phyloP scores from a whole-genome alignment of 2,888 invertebrate species.

The Drosophila fulvimacula region DNA sequence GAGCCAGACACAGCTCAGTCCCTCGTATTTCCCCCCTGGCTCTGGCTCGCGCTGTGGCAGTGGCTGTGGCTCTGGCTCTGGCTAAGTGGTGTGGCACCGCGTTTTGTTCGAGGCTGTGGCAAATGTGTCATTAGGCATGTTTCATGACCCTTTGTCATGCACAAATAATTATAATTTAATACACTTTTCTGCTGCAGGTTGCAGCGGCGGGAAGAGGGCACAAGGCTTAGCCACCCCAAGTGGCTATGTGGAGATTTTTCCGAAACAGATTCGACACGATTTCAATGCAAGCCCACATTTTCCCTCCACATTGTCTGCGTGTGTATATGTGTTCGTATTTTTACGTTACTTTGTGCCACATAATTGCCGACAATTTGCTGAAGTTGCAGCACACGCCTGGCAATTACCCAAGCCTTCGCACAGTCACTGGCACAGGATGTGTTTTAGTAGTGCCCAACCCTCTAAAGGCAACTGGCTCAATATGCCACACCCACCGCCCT shows the following conservation, averaged over 20 bases:
- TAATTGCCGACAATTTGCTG: slow-evolving; percentile 80
- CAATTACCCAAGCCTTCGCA: slow-evolving; percentile 62
- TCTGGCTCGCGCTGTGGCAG: background rate
- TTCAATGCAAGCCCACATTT: slow-evolving; percentile 38
- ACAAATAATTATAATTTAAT: slow-evolving; percentile 84
- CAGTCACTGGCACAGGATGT: slow-evolving; percentile 64
- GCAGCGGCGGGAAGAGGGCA: background rate
- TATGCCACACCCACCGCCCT: slow-evolving; percentile 1
- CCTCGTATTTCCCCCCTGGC: background rate
- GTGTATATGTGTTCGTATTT: slow-evolving; percentile 33
- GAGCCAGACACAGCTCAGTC: slow-evolving; percentile 6
- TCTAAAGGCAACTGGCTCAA: slow-evolving; percentile 19
- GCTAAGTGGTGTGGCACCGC: slow-evolving; percentile 43
- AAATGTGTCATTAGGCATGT: slow-evolving; percentile 84
- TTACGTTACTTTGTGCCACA: slow-evolving; percentile 71
- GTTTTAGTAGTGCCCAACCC: slow-evolving; percentile 67
- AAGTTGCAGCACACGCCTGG: slow-evolving; percentile 77
- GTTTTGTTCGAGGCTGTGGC: slow-evolving; percentile 76
- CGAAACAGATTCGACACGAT: slow-evolving; percentile 43
- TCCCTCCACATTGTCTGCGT: slow-evolving; percentile 21
- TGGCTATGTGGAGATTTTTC: slow-evolving; percentile 51
- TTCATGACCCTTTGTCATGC: slow-evolving; percentile 83
- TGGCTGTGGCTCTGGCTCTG: background rate
- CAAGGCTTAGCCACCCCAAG: slow-evolving; percentile 39
- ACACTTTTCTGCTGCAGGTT: slow-evolving; percentile 73